phyloP scores from a whole-genome alignment of 2,888 invertebrate genomes.

The Crossocerus cetratus region DNA sequence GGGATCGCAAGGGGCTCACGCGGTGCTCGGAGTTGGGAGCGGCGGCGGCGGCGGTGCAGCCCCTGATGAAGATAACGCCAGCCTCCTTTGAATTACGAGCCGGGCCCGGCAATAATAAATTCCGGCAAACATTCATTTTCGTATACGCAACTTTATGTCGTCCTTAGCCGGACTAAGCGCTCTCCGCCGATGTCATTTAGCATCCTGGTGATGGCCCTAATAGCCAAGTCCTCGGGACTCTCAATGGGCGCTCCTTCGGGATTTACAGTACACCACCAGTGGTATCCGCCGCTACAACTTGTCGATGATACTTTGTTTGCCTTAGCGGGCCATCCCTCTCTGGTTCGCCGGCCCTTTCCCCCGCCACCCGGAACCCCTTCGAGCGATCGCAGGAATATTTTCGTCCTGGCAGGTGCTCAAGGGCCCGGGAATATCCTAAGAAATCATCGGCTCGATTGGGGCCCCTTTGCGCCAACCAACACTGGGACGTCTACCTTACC shows the following conservation, averaged over 20 bases:
- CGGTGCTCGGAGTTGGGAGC: slow-evolving; percentile 52
- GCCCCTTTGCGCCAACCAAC: no score
- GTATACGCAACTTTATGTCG: slow-evolving; percentile 76
- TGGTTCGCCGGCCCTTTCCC: neutral
- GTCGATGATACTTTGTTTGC: slow-evolving; percentile 53
- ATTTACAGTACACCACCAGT: slow-evolving; percentile 53
- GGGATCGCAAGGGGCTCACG: slow-evolving; percentile 61
- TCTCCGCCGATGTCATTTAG: slow-evolving; percentile 75
- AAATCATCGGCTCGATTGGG: no score
- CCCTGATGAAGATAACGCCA: slow-evolving; percentile 77
- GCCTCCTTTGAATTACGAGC: slow-evolving; percentile 75
- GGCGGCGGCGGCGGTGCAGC: slow-evolving; percentile 54
- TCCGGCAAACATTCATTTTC: slow-evolving; percentile 77
- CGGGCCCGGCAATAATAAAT: slow-evolving; percentile 75
- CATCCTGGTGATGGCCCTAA: slow-evolving; percentile 74
- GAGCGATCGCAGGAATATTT: slow-evolving; percentile 15
- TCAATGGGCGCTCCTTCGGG: slow-evolving; percentile 59
- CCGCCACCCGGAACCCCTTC: neutral
- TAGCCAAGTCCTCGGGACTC: slow-evolving; percentile 62
- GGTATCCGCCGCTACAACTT: slow-evolving; percentile 27
- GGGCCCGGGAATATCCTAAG: no score
- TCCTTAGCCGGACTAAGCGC: slow-evolving; percentile 74
- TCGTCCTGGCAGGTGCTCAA: slow-evolving; percentile 28
- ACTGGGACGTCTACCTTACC: no score
- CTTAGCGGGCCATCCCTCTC: slow-evolving; percentile 11